These are phyloP conservation scores for Eudyptes chrysolophus DNA, from an alignment of 2,113 vertebrate genomes.

Conservation along the genomic window DNA sequence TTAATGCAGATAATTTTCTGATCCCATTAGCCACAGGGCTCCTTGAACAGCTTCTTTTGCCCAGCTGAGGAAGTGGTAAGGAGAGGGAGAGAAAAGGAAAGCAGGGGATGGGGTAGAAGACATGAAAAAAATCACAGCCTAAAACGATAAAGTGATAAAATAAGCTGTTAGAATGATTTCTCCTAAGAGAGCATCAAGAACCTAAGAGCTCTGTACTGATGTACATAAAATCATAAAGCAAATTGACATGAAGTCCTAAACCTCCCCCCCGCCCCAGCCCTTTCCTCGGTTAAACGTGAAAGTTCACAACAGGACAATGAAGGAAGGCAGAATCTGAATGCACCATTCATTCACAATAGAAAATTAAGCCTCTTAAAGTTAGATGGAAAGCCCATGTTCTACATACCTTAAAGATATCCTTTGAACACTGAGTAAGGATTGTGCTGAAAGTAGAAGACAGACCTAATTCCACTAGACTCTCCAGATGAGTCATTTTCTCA, in stretches of 20 bases:
- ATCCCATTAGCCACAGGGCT: background rate
- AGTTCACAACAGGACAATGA: background rate
- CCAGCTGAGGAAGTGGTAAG: background rate
- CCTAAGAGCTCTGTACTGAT: background rate
- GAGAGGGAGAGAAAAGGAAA: background rate
- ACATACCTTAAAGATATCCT: conserved; percentile 95
- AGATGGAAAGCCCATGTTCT: background rate
- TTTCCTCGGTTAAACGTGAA: background rate
- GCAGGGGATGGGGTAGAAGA: background rate
- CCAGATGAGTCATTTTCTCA: conserved; percentile 98
- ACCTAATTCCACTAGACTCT: conserved; percentile 95
- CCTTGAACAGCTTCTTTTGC: background rate
- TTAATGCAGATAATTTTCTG: background rate
- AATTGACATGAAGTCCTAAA: fast-evolving
- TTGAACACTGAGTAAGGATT: conserved; percentile 95
- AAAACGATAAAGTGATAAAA: background rate
- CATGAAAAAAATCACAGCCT: background rate
- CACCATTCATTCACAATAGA: background rate
- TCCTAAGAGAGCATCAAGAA: background rate
- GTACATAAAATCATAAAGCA: background rate
- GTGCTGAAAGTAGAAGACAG: conserved; percentile 98
- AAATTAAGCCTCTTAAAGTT: background rate
- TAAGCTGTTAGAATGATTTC: background rate
- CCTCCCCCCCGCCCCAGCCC: background rate
- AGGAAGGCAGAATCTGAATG: background rate